Conservation (phyloP, 2,113 vertebrate species). For the Todiramphus saurophagus region DNA sequence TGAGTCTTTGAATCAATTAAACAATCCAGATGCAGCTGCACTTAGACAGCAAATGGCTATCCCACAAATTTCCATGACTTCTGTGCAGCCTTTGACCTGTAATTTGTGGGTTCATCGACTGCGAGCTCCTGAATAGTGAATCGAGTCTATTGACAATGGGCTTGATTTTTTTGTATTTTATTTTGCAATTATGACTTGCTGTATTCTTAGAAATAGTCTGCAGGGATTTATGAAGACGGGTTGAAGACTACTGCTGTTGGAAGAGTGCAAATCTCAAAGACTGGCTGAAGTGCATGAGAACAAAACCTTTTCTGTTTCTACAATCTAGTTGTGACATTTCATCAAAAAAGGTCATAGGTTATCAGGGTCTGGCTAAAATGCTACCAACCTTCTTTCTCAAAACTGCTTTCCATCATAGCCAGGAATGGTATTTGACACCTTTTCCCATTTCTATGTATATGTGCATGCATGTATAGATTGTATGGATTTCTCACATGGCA, state of each 20-base stretch:
- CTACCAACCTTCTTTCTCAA: not conserved
- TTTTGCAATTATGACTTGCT: not conserved
- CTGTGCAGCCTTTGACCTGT: not conserved
- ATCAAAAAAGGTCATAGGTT: not conserved
- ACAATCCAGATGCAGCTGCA: not conserved
- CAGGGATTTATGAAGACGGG: not conserved
- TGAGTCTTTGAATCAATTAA: not conserved
- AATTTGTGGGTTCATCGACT: not conserved
- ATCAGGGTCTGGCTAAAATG: not conserved
- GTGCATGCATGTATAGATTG: rapidly evolving
- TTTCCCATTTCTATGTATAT: not conserved
- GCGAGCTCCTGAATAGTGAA: not conserved
- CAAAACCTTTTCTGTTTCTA: not conserved
- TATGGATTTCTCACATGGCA: not conserved
- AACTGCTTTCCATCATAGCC: not conserved
- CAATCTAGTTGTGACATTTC: not conserved
- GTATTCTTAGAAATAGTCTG: not conserved
- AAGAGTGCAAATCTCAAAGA: not conserved
- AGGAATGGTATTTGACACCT: not conserved
- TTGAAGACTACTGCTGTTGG: not conserved
- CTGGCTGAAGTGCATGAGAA: not conserved
- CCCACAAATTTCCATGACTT: not conserved
- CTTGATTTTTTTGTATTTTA: not conserved
- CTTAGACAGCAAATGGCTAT: not conserved
- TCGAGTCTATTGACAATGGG: not conserved